phyloP scores from a whole-genome alignment of 37 sponge, comb jelly and placozoan genomes.

The Eunapius fragilis region DNA sequence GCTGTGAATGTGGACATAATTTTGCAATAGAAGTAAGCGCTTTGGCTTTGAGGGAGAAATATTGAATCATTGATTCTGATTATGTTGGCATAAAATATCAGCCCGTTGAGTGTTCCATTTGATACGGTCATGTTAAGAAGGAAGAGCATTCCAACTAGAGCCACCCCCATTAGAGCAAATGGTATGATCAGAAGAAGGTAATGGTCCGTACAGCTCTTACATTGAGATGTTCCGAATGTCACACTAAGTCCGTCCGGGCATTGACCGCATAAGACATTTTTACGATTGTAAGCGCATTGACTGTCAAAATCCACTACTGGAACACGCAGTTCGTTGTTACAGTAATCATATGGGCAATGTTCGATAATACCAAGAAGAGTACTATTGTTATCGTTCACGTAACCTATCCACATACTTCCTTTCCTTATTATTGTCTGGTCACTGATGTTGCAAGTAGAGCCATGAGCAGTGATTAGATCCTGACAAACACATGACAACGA shows the following conservation, averaged over 20 bases:
- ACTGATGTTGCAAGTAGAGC: not conserved
- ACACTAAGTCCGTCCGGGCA: not conserved
- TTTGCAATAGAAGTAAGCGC: not conserved
- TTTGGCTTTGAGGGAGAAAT: not conserved
- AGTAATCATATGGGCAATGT: constrained; percentile 8
- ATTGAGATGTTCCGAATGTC: not conserved
- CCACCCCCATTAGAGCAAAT: constrained; percentile 8
- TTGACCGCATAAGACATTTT: not conserved
- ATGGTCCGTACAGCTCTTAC: not conserved
- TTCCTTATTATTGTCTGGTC: not conserved
- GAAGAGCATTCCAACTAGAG: not conserved
- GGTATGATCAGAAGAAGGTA: not conserved
- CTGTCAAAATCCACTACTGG: not conserved
- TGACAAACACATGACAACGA: not conserved
- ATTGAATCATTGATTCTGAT: not conserved
- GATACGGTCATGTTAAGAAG: constrained; percentile 9
- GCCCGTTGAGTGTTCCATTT: constrained; percentile 7
- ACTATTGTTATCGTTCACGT: not conserved
- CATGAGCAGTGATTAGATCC: not conserved
- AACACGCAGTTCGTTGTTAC: not conserved
- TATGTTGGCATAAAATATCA: constrained; percentile 15
- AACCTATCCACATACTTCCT: constrained; percentile 1
- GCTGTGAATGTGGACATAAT: not conserved
- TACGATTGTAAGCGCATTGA: not conserved
- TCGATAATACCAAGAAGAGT: not conserved